These are phyloP conservation scores for Lepus oiostolus DNA, from an alignment of 2,797 vertebrate genomes.

Conservation along the genomic window DNA sequence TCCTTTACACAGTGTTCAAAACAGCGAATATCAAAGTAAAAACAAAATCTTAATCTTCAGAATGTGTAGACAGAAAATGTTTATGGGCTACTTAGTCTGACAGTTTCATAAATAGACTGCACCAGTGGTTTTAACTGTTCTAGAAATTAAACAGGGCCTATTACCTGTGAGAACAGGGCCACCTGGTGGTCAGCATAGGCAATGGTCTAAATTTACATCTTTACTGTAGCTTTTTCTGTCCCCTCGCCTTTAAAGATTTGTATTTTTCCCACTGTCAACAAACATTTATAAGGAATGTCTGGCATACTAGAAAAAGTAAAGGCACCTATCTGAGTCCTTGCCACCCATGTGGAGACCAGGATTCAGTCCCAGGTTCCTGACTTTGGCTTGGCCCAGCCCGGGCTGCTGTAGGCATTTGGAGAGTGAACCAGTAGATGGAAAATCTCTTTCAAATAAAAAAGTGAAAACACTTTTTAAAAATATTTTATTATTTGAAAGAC, in stretches of 20 bases:
- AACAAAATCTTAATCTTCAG: conserved; percentile 9
- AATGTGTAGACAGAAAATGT: conserved; percentile 9
- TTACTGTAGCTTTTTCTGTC: neutral
- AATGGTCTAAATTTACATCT: neutral
- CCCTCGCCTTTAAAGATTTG: neutral
- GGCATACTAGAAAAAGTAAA: neutral
- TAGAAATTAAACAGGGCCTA: neutral
- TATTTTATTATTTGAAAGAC: too few species aligned
- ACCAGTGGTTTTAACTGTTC: neutral
- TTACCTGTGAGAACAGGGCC: conserved; percentile 24
- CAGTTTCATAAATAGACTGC: neutral
- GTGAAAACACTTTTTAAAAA: too few species aligned
- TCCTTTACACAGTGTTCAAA: conserved; percentile 45
- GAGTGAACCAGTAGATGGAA: too few species aligned
- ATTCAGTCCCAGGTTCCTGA: too few species aligned
- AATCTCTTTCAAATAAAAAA: too few species aligned
- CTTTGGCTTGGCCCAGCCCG: too few species aligned
- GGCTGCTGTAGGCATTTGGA: too few species aligned
- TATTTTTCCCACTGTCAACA: neutral
- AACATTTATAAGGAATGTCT: neutral
- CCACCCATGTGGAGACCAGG: too few species aligned
- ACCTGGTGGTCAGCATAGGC: conserved; percentile 39
- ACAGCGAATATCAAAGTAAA: neutral
- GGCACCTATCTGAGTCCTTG: too few species aligned
- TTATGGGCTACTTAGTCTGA: neutral